Conservation (phyloP, 2,113 vertebrate genomes). For the Syngnathus scovelli region DNA sequence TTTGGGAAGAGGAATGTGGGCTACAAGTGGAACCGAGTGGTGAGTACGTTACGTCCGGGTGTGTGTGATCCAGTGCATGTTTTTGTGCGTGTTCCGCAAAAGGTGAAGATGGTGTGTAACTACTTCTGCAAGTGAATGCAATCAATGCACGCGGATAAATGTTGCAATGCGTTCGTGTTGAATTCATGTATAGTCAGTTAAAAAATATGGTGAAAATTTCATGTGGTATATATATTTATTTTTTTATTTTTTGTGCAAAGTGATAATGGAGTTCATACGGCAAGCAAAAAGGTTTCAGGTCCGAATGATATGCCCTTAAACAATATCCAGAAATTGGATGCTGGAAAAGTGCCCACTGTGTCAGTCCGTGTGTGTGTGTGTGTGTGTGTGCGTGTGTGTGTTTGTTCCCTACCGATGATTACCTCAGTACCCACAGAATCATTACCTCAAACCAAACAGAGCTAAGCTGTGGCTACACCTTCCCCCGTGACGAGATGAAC, state of each 20-base stretch:
- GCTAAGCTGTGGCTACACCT: not conserved
- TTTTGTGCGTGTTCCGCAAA: not conserved
- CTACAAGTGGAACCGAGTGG: constrained; percentile 42
- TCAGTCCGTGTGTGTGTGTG: too few species aligned
- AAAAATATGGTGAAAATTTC: too few species aligned
- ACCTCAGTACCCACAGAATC: not conserved
- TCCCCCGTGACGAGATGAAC: not conserved
- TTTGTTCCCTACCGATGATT: too few species aligned
- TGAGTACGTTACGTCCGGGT: constrained; percentile 44
- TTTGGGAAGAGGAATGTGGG: constrained; percentile 58
- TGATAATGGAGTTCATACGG: not conserved
- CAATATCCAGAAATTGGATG: not conserved
- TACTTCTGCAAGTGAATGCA: not conserved
- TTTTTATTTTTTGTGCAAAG: too few species aligned
- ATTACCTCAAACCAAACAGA: not conserved
- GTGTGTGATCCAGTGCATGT: not conserved
- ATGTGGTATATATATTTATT: too few species aligned
- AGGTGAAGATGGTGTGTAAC: not conserved
- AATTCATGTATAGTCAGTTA: not conserved
- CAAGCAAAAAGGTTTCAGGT: not conserved
- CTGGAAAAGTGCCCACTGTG: not conserved
- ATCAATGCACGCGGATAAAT: not conserved
- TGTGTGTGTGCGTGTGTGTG: too few species aligned
- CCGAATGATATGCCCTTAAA: not conserved
- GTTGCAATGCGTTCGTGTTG: not conserved